Evolutionary conservation across 2,797 vertebrate species (phyloP).

Genomic region (Vespertilio murinus): DNA sequence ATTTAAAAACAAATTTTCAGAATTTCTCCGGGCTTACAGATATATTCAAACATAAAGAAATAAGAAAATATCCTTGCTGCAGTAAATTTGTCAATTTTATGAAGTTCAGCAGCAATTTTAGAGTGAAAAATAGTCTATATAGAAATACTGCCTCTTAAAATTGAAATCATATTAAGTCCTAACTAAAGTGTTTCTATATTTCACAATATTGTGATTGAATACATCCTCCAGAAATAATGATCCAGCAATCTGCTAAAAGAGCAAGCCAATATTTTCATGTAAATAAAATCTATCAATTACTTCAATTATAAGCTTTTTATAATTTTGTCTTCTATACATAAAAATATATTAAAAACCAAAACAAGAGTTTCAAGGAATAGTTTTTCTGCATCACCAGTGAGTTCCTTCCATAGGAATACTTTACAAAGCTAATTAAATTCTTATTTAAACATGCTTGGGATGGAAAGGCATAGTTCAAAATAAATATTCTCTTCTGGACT

Average conservation of each 20-base stretch:
- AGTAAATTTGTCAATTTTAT: conserved; percentile 61
- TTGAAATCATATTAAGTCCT: conserved; percentile 70
- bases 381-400: not conserved
- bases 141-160: conserved; percentile 61
- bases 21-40: conserved; percentile 44
- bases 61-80: not conserved
- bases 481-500: conserved; percentile 14
- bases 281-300: conserved; percentile 60
- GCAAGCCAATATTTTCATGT: conserved; percentile 30
- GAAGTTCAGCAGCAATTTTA: conserved; percentile 54
- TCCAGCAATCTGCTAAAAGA: conserved; percentile 64
- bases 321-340: conserved; percentile 31
- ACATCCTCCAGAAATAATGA: conserved; percentile 57
- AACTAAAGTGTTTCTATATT: conserved; percentile 58
- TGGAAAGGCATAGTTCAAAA: conserved; percentile 8
- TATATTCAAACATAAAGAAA: conserved; percentile 58
- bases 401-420: conserved; percentile 18
- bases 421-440: conserved; percentile 42
- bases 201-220: conserved; percentile 62
- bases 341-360: conserved; percentile 47
- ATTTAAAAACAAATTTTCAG: conserved; percentile 46
- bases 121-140: conserved; percentile 19
- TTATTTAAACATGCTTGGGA: conserved; percentile 33
- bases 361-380: not conserved
- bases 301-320: conserved; percentile 7